Conservation (phyloP, 2,797 vertebrate genomes). For the Vultur gryphus region DNA sequence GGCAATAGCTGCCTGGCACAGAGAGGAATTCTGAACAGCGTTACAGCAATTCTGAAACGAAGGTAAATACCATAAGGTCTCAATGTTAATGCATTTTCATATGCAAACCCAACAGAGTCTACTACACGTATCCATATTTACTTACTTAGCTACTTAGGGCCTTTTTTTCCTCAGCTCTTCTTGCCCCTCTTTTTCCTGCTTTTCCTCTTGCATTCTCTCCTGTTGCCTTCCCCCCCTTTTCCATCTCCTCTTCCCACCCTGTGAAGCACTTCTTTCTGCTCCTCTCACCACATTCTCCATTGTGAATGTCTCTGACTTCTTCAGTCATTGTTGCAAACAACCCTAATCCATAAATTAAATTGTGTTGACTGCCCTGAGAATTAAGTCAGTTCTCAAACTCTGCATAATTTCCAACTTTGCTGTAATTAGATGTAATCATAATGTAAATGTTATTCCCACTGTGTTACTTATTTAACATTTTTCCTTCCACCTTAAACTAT, state of each 20-base stretch:
- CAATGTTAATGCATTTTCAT: background rate
- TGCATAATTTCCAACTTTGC: constrained; percentile 27
- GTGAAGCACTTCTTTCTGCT: background rate
- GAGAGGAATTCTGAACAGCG: background rate
- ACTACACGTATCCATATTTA: background rate
- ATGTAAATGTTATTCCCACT: constrained; percentile 16
- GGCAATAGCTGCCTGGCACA: background rate
- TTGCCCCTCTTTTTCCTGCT: background rate
- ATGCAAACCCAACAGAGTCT: background rate
- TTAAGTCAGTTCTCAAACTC: constrained; percentile 7
- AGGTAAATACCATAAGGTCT: background rate
- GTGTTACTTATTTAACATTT: constrained; percentile 5
- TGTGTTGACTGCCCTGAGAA: background rate
- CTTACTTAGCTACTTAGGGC: background rate
- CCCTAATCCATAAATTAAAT: constrained; percentile 29
- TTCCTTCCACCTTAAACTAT: background rate
- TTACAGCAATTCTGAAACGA: background rate
- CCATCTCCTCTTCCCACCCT: background rate
- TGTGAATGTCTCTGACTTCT: background rate
- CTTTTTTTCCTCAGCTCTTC: background rate
- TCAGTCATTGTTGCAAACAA: background rate
- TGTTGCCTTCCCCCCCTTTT: background rate
- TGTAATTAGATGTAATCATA: constrained; percentile 19
- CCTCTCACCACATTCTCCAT: background rate
- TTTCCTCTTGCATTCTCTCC: background rate